These are phyloP conservation scores for Panopea generosa DNA, from an alignment of 2,888 invertebrate genomes.

Conservation along the genomic window DNA sequence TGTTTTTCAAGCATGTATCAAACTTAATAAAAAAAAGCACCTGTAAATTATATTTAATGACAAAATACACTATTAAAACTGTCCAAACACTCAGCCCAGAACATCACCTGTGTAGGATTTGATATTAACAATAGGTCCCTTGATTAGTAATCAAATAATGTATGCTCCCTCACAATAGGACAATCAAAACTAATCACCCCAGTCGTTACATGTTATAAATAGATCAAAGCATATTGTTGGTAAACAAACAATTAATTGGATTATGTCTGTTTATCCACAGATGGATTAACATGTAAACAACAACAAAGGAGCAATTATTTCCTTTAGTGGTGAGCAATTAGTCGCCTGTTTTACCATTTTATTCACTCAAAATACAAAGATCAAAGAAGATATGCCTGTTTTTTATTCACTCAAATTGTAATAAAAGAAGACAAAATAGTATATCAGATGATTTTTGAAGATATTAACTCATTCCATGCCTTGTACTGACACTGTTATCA, in stretches of 20 bases:
- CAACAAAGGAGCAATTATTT: conserved; percentile 27
- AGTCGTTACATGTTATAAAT: conserved; percentile 14
- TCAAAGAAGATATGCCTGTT: conserved; percentile 31
- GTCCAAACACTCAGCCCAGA: background rate
- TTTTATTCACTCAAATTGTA: conserved; percentile 38
- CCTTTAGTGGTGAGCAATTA: conserved; percentile 12
- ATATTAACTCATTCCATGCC: conserved; percentile 15
- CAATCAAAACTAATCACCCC: background rate
- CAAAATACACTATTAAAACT: background rate
- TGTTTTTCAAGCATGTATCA: no score
- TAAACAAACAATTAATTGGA: conserved; percentile 35
- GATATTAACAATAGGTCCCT: conserved; percentile 41
- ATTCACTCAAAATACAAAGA: conserved; percentile 44
- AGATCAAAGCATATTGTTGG: conserved; percentile 47
- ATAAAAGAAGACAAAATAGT: conserved; percentile 16
- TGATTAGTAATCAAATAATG: conserved; percentile 47
- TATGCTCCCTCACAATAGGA: background rate
- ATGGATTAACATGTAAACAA: conserved; percentile 13
- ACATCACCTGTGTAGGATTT: conserved; percentile 37
- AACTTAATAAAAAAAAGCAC: conserved; percentile 11
- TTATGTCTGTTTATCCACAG: conserved; percentile 13
- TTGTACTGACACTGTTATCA: conserved; percentile 5
- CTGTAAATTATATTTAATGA: conserved; percentile 11
- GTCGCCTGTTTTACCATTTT: conserved; percentile 7
- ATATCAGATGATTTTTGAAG: conserved; percentile 18